Evolutionary conservation across 2,888 invertebrate species (phyloP), one percentile per base, ranked within the genome.

Genomic region (Eupeodes latifasciatus): DNA sequence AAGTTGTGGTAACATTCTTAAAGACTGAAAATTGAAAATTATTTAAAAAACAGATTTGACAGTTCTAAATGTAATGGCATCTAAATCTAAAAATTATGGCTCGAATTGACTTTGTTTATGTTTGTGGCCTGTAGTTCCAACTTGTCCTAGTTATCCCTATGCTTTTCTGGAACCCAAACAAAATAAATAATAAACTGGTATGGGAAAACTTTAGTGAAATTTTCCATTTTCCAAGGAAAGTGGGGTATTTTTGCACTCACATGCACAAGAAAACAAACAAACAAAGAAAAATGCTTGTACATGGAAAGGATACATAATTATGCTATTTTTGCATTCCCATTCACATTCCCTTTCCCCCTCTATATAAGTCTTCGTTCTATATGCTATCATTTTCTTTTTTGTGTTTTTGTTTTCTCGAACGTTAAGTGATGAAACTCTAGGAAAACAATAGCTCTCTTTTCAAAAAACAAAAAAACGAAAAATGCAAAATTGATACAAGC

Each of bases 261-360:
- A 67, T 69, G 49, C 64, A 76, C 62, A 75, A 53, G 59, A 75
- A 76, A 79, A 47, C 79, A 82, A 86, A 79, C 75, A 86, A 86
- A 79, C 75, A 86, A 71, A 40, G n/a, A 62, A 75, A 66, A 71
- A 51, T 44, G 74, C 78, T 62, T 64, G 27, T 27, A 62, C 66
- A 82, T 44, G 74, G 40, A 62, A 57, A 49, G 67, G 34, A 67
- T 79, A 59, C 57, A 36, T 79, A 76, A 75, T 79, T 51, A 51
- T 76, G 44, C 36, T 71, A 5, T 75, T 64, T 51, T 47, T 19
- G 59, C 36, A 55, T 67, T 34, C n/a, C 51, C 5, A 34, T 69
- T 9, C 40, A 40, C 55, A 64, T 27, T 11, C 9, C 27, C 19
- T 49, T 36, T 19, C 7, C 27, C 44, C 12, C 12, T 14, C 12